phyloP scores from a whole-genome alignment of 2,888 invertebrate species.

The Eurytoma californica region DNA sequence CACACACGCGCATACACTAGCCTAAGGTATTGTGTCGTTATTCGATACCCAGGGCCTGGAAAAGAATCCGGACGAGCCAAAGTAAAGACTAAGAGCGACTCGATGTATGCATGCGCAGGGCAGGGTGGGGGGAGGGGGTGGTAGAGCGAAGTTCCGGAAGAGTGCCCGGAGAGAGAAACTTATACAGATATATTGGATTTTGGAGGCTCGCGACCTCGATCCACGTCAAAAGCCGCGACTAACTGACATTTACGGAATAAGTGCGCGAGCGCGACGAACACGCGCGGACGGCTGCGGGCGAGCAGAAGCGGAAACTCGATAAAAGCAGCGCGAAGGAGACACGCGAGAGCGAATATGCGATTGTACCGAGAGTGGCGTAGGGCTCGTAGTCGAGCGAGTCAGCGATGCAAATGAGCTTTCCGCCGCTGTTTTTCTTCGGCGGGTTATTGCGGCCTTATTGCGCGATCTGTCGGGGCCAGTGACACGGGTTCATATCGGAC shows the following conservation, averaged over 20 bases:
- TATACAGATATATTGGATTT: slow-evolving; percentile 3
- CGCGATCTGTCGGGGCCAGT: too few relatives aligned
- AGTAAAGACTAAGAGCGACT: neutral
- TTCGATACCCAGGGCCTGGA: slow-evolving; percentile 3
- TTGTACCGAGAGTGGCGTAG: too few relatives aligned
- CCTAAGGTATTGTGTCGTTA: slow-evolving; percentile 25
- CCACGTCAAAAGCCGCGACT: slow-evolving; percentile 17
- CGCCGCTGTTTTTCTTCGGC: too few relatives aligned
- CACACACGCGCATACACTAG: neutral
- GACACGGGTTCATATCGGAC: too few relatives aligned
- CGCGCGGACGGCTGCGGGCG: neutral
- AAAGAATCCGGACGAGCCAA: slow-evolving; percentile 7
- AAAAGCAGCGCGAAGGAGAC: too few relatives aligned
- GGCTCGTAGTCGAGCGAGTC: too few relatives aligned
- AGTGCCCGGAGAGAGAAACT: neutral
- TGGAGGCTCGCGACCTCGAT: slow-evolving; percentile 22
- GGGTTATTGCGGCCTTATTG: too few relatives aligned
- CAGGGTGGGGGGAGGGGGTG: too few relatives aligned
- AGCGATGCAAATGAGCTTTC: too few relatives aligned
- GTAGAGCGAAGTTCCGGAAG: neutral
- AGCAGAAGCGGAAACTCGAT: too few relatives aligned
- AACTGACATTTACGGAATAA: slow-evolving; percentile 28
- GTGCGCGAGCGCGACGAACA: neutral
- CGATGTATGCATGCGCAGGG: too few relatives aligned
- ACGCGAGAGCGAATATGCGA: too few relatives aligned